Evolutionary conservation across 2,888 invertebrate genomes (phyloP).

Genomic region (Rhagonycha lutea): DNA sequence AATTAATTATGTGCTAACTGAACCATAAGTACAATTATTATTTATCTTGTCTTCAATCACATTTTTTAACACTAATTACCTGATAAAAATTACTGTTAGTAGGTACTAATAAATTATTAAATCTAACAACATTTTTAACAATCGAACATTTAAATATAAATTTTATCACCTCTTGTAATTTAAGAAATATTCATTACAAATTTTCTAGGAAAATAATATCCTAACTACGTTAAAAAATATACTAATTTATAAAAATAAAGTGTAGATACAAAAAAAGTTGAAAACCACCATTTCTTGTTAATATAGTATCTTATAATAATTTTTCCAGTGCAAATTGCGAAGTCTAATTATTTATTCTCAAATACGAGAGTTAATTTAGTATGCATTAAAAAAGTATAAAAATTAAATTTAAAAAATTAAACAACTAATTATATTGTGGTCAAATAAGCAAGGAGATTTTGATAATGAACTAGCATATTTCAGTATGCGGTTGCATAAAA

Average conservation of each 20-base stretch:
- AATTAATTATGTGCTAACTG: neutral
- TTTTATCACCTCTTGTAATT: no score
- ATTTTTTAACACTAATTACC: no score
- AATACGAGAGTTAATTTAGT: neutral
- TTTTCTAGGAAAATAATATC: no score
- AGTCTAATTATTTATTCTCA: neutral
- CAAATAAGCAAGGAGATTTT: constrained; percentile 14
- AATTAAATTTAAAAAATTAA: constrained; percentile 10
- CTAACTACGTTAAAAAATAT: no score
- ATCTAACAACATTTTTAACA: no score
- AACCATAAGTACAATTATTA: neutral
- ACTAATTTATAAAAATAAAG: no score
- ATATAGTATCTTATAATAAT: neutral
- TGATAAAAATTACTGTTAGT: no score
- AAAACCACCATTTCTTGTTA: neutral
- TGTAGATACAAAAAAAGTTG: neutral
- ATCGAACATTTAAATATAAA: no score
- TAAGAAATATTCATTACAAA: no score
- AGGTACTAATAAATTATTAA: no score
- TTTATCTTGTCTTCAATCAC: no score
- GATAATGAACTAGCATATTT: constrained; percentile 22
- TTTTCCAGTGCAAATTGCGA: neutral
- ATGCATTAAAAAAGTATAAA: neutral
- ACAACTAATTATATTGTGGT: constrained; percentile 16
- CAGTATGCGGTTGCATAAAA: constrained; percentile 17